Evolutionary conservation across 2,797 vertebrate genomes (phyloP).

Genomic region (Halcyon chelicuti): DNA sequence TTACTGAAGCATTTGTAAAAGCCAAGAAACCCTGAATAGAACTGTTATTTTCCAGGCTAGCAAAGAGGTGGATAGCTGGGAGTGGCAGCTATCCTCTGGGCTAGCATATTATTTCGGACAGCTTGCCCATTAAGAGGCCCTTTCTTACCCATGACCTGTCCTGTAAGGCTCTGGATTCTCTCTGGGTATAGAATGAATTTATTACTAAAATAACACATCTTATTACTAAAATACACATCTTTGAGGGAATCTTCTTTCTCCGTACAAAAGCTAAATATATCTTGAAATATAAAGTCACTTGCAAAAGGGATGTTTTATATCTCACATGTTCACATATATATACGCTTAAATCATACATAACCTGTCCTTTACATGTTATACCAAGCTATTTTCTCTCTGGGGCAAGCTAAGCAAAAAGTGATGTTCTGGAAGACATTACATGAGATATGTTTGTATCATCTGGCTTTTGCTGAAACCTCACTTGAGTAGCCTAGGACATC

Average conservation of each 20-base stretch:
- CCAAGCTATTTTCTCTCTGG: neutral
- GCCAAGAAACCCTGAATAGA: slow-evolving; percentile 35
- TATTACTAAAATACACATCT: too few relatives aligned
- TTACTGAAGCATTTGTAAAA: slow-evolving; percentile 44
- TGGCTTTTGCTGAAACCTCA: neutral
- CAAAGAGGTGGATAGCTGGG: neutral
- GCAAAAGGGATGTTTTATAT: neutral
- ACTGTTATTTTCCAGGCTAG: neutral
- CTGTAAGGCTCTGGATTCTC: neutral
- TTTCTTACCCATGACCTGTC: neutral
- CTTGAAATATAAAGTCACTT: neutral
- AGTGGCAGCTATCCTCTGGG: neutral
- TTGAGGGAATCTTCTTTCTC: neutral
- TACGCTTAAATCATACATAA: neutral
- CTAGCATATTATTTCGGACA: neutral
- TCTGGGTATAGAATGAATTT: neutral
- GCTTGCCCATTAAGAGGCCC: neutral
- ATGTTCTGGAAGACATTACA: neutral
- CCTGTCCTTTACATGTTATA: neutral
- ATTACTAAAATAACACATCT: neutral
- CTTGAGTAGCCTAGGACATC: neutral
- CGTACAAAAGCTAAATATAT: neutral
- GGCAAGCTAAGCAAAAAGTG: neutral
- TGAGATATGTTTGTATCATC: neutral
- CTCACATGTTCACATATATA: neutral